Conservation (phyloP, 37 sponge, comb jelly and placozoan species). For the Ephydatia muelleri region DNA sequence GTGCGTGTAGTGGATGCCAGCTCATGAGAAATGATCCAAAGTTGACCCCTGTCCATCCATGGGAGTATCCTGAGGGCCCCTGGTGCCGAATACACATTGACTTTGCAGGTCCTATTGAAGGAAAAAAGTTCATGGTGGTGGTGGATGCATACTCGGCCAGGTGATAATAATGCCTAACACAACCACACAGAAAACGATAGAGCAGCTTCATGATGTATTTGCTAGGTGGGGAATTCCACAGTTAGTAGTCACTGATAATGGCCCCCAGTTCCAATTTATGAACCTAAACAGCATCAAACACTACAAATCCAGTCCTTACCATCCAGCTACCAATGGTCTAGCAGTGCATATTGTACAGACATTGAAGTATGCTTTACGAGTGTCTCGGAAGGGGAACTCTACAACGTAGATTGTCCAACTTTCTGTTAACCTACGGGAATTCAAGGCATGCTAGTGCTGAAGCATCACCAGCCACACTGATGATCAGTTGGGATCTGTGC, state of each 20-base stretch:
- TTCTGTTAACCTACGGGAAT: not conserved
- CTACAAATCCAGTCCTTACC: not conserved
- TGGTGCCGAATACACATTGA: too few relatives aligned
- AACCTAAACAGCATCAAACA: conserved; percentile 2
- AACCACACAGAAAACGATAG: too few relatives aligned
- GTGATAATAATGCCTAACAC: too few relatives aligned
- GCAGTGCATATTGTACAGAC: conserved; percentile 13
- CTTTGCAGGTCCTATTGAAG: too few relatives aligned
- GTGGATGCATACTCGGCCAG: too few relatives aligned
- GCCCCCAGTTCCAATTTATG: not conserved
- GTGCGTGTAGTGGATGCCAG: not conserved
- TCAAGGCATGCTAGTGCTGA: not conserved
- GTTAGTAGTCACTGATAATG: not conserved
- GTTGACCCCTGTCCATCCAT: too few relatives aligned
- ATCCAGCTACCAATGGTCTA: conserved; percentile 5
- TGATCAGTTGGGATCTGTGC: not conserved
- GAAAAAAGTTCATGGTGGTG: too few relatives aligned
- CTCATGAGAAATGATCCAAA: too few relatives aligned
- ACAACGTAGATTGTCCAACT: not conserved
- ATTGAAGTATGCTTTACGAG: not conserved
- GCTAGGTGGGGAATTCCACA: not conserved
- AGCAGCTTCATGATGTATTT: not conserved
- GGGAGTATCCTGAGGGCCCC: too few relatives aligned
- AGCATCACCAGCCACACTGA: not conserved
- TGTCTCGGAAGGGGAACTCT: not conserved